A percentile compares a stretch with the other conserved stretches of the same genome.
Conservation (phyloP, 2,888 invertebrate genomes). For the Drosophila tripunctata region DNA sequence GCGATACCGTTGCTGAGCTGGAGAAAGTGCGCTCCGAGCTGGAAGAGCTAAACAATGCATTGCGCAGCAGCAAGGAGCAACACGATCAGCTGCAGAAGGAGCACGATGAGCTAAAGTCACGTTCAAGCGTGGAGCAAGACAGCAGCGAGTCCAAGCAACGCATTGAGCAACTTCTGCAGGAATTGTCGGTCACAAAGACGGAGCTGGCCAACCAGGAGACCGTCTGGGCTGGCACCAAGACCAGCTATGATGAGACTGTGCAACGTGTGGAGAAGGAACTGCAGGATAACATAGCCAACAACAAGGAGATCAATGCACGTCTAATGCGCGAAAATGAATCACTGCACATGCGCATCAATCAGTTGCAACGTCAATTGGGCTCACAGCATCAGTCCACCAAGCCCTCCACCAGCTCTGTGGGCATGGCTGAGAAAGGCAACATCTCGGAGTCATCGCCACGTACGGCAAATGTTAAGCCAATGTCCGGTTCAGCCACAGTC, state of each 20-base stretch:
- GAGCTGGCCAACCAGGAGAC: conserved; percentile 86
- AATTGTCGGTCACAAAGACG: conserved; percentile 84
- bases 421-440: conserved; percentile 86
- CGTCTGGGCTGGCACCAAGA: conserved; percentile 87
- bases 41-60: conserved; percentile 85
- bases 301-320: conserved; percentile 85
- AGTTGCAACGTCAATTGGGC: conserved; percentile 88
- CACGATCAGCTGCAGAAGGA: conserved; percentile 82
- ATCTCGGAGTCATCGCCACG: conserved; percentile 86
- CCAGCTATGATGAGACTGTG: conserved; percentile 89
- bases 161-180: conserved; percentile 84
- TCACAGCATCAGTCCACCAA: conserved; percentile 88
- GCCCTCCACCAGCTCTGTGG: conserved; percentile 88
- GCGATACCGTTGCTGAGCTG: conserved; percentile 82
- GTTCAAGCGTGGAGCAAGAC: conserved; percentile 87
- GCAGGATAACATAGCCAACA: conserved; percentile 87
- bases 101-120: conserved; percentile 88
- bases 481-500: conserved; percentile 88
- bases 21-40: conserved; percentile 85
- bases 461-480: conserved; percentile 97
- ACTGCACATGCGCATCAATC: conserved; percentile 88
- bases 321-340: conserved; percentile 88
- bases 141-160: conserved; percentile 88
- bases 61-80: conserved; percentile 52
- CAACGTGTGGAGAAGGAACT: conserved; percentile 90